Conservation (phyloP, 2,888 invertebrate species). For the Apamea epomidion region DNA sequence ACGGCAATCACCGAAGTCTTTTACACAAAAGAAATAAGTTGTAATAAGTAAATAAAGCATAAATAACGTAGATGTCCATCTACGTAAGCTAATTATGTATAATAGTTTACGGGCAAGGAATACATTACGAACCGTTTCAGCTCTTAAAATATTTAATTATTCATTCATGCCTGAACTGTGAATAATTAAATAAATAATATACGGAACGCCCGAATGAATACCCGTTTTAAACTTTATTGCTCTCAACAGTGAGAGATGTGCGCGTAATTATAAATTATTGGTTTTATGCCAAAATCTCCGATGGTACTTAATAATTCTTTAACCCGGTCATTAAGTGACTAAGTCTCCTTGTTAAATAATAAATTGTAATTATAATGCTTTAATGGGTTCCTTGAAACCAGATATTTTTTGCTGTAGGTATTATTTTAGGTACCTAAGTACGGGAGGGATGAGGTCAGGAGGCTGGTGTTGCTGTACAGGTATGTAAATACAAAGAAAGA, state of each 20-base stretch:
- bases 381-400: constrained; percentile 9
- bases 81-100: constrained; percentile 17
- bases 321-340: constrained; percentile 13
- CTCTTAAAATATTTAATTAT: constrained; percentile 43
- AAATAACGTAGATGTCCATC: neutral
- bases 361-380: constrained; percentile 31
- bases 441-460: too few species aligned
- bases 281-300: constrained; percentile 31
- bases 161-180: constrained; percentile 20
- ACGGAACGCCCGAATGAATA: constrained; percentile 13
- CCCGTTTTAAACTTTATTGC: constrained; percentile 45
- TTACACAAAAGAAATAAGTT: neutral
- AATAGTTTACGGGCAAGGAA: constrained; percentile 24
- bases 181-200: constrained; percentile 40
- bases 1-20: too few species aligned
- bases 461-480: neutral
- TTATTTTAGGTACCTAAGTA: neutral
- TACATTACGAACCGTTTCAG: constrained; percentile 15
- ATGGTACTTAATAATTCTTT: constrained; percentile 22
- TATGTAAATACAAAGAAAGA: neutral
- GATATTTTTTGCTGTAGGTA: neutral
- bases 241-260: constrained; percentile 31
- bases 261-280: constrained; percentile 34
- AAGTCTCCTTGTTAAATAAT: constrained; percentile 13
- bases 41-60: neutral